Evolutionary conservation across 2,888 invertebrate genomes (phyloP), one percentile per base, ranked within the genome.

Genomic region (Caenorhabditis sp.): DNA sequence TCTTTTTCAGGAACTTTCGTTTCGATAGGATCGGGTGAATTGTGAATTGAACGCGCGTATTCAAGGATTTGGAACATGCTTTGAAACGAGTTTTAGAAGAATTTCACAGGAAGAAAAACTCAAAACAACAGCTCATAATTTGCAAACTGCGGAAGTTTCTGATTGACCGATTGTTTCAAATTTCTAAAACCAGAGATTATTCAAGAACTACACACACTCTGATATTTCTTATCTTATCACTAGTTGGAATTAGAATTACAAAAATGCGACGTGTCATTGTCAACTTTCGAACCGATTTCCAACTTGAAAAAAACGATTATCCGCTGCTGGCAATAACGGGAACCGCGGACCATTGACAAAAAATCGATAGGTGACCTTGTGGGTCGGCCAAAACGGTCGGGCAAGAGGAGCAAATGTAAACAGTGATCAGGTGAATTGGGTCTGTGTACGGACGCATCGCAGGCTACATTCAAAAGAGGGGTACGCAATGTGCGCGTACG

Each of bases 351-450:
- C n/a, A 20, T 4, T 3, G 18, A 1, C 18, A 4, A 4, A 47
- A 47, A 47, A 47, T 47, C 47, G 47, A 47, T 47, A 47, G 47
- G 4, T 47, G 47, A 47, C 47, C 47, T 40, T 15, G 40, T 13
- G 11, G 40, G 40, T 40, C 47, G 47, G 47, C n/a, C 47, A 18
- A 18, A 47, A 47, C 18, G 47, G 18, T 47, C 47, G 47, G 47
- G 18, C 47, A 47, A 47, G 47, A 18, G 47, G 47, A 47, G 47
- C 47, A 20, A 47, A 47, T 3, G 51, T 24, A 51, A 51, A 51
- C 51, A 51, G 24, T 24, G 51, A 51, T 26, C 51, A 26, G 26
- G 26, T 24, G 22, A 9, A 51, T 13, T 9, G 51, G n/a, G 20
- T 20, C 40, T 6, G 47, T 47, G 18, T 4, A 18, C 18, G 47